Evolutionary conservation across 2,797 vertebrate species (phyloP).

Genomic region (Pseudochirops corinnae): DNA sequence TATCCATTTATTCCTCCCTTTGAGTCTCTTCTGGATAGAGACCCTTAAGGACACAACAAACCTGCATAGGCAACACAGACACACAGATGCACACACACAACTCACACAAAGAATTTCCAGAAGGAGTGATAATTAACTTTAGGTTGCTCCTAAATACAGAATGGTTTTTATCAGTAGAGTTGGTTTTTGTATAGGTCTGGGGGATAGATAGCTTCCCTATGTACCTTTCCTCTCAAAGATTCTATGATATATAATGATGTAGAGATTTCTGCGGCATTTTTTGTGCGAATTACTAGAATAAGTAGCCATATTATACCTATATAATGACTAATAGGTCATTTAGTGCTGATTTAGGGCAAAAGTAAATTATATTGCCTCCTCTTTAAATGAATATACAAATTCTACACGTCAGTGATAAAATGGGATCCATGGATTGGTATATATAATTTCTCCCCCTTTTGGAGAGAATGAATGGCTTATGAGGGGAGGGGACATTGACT

Average conservation of each 20-base stretch:
- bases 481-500: conserved; percentile 67
- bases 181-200: conserved; percentile 49
- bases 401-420: conserved; percentile 70
- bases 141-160: conserved; percentile 33
- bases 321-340: conserved; percentile 82
- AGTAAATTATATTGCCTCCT: conserved; percentile 76
- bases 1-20: background rate
- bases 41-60: background rate
- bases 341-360: conserved; percentile 76
- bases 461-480: conserved; percentile 78
- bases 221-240: conserved; percentile 55
- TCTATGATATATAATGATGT: conserved; percentile 73
- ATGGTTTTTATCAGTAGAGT: conserved; percentile 60
- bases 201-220: conserved; percentile 64
- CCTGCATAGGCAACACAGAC: background rate
- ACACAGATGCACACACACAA: conserved; percentile 19
- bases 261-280: conserved; percentile 73
- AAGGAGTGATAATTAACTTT: conserved; percentile 60
- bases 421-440: conserved; percentile 59
- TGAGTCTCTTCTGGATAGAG: background rate
- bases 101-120: conserved; percentile 60
- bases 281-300: conserved; percentile 78
- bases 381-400: conserved; percentile 82
- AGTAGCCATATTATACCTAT: conserved; percentile 78
- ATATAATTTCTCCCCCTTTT: conserved; percentile 70